phyloP scores from a whole-genome alignment of 1,140 invertebrate species.

The Zelostemma sp. region DNA sequence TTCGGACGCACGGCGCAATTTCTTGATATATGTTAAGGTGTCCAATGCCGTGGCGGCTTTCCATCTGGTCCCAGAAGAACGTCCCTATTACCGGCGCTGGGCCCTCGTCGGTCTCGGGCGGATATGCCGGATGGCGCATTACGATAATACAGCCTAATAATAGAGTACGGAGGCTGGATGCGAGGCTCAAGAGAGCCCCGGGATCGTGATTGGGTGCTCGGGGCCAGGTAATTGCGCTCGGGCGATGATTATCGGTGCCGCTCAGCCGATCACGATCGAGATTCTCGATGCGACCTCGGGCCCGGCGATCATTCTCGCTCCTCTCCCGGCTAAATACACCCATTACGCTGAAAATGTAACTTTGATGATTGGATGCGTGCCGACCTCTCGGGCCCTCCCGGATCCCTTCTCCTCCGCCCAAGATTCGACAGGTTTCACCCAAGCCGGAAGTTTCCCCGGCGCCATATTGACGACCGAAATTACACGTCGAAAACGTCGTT shows the following conservation, averaged over 20 bases:
- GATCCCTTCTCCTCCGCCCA: neutral
- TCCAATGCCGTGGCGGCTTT: conserved; percentile 28
- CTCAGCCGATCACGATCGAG: conserved; percentile 54
- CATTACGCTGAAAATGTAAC: conserved; percentile 67
- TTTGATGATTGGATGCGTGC: conserved; percentile 65
- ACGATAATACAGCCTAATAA: conserved; percentile 66
- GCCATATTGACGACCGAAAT: conserved; percentile 1
- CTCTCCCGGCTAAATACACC: conserved; percentile 55
- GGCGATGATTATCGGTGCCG: conserved; percentile 61
- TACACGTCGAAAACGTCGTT: conserved; percentile 1
- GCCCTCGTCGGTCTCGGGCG: conserved; percentile 54
- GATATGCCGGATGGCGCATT: conserved; percentile 53
- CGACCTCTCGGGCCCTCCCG: neutral
- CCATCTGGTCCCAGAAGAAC: conserved; percentile 27
- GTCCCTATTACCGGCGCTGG: conserved; percentile 38
- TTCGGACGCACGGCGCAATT: conserved; percentile 24
- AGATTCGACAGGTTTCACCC: conserved; percentile 36
- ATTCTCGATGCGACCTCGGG: conserved; percentile 21
- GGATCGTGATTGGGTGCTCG: conserved; percentile 55
- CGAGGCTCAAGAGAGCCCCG: conserved; percentile 14
- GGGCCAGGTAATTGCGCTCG: conserved; percentile 57
- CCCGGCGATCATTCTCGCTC: neutral
- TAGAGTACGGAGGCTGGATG: conserved; percentile 50
- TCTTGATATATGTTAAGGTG: conserved; percentile 39
- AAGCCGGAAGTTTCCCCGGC: conserved; percentile 30